phyloP scores from a whole-genome alignment of 2,797 vertebrate species.

The Valencia hispanica region DNA sequence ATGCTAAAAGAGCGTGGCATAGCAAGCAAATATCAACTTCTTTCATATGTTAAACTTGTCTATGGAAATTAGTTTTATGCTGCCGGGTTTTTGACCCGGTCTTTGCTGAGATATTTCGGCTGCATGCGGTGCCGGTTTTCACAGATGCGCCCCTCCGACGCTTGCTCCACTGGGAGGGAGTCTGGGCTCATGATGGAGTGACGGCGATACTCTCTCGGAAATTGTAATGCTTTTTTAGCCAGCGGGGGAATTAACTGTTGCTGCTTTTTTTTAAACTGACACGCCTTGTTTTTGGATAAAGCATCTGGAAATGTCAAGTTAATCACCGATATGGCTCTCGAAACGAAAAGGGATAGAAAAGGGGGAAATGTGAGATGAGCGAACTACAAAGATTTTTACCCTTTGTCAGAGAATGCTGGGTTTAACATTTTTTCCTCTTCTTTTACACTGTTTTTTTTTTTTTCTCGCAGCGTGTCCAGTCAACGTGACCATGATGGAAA shows the following conservation, averaged over 20 bases:
- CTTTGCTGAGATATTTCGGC: constrained; percentile 56
- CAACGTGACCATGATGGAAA: constrained; percentile 62
- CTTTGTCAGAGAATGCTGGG: constrained; percentile 8
- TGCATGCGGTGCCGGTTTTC: constrained; percentile 42
- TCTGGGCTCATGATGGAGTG: constrained; percentile 51
- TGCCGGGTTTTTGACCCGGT: background rate
- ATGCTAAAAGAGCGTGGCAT: constrained; percentile 36
- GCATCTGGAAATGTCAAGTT: constrained; percentile 46
- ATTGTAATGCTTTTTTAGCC: constrained; percentile 19
- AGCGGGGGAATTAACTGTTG: constrained; percentile 46
- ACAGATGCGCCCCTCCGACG: constrained; percentile 49
- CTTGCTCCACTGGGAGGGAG: constrained; percentile 53
- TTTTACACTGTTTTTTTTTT: constrained; percentile 44
- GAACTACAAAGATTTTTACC: constrained; percentile 9
- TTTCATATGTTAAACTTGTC: constrained; percentile 9
- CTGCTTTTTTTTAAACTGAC: constrained; percentile 19
- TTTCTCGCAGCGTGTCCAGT: constrained; percentile 46
- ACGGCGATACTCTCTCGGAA: constrained; percentile 39
- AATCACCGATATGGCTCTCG: constrained; percentile 10
- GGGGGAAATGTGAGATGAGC: constrained; percentile 14
- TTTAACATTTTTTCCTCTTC: constrained; percentile 33
- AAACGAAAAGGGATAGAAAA: constrained; percentile 33
- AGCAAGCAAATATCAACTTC: constrained; percentile 51
- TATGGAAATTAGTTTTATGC: constrained; percentile 11
- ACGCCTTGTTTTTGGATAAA: constrained; percentile 46